phyloP scores from a whole-genome alignment of 2,113 vertebrate genomes.

The Centrocercus urophasianus region DNA sequence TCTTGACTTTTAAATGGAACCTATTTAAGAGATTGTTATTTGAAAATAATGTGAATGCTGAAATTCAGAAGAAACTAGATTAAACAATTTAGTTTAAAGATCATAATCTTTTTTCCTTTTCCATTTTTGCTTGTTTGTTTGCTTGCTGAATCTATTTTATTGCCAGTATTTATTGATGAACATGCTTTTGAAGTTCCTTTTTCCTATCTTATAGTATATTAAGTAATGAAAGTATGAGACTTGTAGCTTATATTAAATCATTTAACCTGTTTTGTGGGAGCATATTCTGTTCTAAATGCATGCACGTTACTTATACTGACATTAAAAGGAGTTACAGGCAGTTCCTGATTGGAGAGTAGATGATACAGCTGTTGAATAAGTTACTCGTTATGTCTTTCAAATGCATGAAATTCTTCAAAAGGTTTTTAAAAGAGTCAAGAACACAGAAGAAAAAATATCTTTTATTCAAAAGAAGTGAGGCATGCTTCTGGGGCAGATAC shows the following conservation, averaged over 20 bases:
- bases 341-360: background rate
- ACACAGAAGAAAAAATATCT: background rate
- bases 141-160: background rate
- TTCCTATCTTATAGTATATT: background rate
- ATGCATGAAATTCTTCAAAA: background rate
- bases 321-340: background rate
- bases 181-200: background rate
- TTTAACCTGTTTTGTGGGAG: background rate
- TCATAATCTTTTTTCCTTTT: background rate
- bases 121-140: background rate
- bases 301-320: background rate
- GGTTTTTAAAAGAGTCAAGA: background rate
- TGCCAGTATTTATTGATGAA: background rate
- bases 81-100: conserved; percentile 7
- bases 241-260: conserved; percentile 14
- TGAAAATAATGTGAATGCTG: background rate
- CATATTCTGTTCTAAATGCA: background rate
- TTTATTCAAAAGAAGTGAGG: background rate
- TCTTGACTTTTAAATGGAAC: background rate
- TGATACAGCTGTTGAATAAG: background rate
- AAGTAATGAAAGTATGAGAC: conserved; percentile 15
- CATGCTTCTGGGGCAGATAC: background rate
- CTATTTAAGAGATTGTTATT: background rate
- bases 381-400: background rate
- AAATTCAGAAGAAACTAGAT: conserved; percentile 6